Base-by-base conservation (phyloP, 2,888 invertebrate species). In the Nyleta sp. region DNA sequence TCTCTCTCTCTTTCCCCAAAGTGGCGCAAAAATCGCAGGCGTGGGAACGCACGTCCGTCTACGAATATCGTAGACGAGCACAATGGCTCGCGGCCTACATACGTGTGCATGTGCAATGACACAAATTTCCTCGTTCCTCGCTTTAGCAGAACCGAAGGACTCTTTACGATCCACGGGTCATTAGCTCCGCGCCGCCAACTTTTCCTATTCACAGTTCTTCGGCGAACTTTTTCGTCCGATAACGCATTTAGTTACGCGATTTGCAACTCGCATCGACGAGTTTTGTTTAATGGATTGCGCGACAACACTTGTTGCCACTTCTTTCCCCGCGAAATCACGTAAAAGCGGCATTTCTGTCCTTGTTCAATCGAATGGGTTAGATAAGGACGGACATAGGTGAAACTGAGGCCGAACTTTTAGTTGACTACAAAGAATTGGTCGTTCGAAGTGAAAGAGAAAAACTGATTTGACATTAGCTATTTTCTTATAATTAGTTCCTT, bases 51-150 rank as follows among this genome's bases (percentile, higher is more conserved):
- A 31, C 15, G 55, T 64, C 38, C 24, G 60, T 64, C 55, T 35
- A 13, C 31, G 60, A 67, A 52, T 62, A 28, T 57, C 72, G 18
- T 59, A 77, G 68, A 55, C 64, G 50, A 73, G 71, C 76, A 78
- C 60, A 67, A 77, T 78, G n/a, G 59, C 15, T 59, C 38, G 62
- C 73, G 64, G 52, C 70, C 78, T 74, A 78, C 74, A 78, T 71
- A 70, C 46, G 57, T 68, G 73, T 55, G 28, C 28, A 28, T 28
- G 60, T 71, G 74, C 78, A 74, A 44, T 74, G 74, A 55, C 78
- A 78, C 59, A 35, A 74, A 71, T 78, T 78, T 78, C 50, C 50
- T 65, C 60, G 24, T 60, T 53, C 64, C 15, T 53, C 31, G 22
- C 52, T 67, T 60, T 48, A 53, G 17, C 44, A 31, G n/a, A 75